Conservation (phyloP, 2,113 vertebrate genomes). For the Mellivora capensis region DNA sequence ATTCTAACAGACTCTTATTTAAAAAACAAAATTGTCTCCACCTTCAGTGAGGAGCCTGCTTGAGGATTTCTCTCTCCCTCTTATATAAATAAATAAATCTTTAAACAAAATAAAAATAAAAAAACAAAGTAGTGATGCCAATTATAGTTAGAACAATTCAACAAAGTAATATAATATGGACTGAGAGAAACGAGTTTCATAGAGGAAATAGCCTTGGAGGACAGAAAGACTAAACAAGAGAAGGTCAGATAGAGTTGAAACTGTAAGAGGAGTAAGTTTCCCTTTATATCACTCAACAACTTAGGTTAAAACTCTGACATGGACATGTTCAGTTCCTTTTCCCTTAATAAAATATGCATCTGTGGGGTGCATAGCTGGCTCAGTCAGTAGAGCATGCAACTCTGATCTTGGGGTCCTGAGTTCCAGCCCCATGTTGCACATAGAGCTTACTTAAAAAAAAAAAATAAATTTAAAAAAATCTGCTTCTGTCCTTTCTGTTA, state of each 20-base stretch:
- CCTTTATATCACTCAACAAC: not conserved
- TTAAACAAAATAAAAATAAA: not conserved
- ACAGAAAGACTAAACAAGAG: not conserved
- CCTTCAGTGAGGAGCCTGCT: not conserved
- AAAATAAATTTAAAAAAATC: not conserved
- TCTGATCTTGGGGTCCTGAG: not conserved
- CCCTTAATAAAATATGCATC: not conserved
- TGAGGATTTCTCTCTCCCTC: not conserved
- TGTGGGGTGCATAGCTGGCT: not conserved
- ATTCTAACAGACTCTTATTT: not conserved
- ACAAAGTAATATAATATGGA: not conserved
- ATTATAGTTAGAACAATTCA: not conserved
- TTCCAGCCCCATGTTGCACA: not conserved
- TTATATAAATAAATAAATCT: not conserved
- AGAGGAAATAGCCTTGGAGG: not conserved
- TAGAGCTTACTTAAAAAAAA: not conserved
- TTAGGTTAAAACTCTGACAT: not conserved
- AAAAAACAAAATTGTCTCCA: not conserved
- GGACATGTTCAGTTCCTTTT: not conserved
- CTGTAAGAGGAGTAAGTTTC: not conserved
- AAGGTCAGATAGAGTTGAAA: not conserved
- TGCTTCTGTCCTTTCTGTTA: not conserved
- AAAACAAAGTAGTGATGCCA: not conserved
- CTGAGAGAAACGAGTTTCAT: not conserved
- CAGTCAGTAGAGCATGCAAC: not conserved